A percentile compares a stretch with the other conserved stretches of the same genome.
phyloP scores from a whole-genome alignment of 2,113 vertebrate species.

The Scartelaos histophorus region DNA sequence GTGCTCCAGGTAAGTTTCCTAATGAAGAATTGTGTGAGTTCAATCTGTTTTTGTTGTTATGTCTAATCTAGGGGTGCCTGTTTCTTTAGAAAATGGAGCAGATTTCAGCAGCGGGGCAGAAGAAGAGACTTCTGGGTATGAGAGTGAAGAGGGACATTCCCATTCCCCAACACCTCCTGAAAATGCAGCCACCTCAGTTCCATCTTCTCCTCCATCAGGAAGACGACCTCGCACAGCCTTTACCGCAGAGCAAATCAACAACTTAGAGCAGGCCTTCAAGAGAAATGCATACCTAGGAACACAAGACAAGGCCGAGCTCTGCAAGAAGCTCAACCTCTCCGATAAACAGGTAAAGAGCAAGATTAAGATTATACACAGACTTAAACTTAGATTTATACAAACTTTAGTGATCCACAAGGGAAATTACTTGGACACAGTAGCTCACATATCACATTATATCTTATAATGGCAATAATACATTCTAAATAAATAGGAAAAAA shows the following conservation, averaged over 20 bases:
- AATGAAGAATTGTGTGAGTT: background rate
- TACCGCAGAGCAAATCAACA: slow-evolving; percentile 77
- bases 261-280: slow-evolving; percentile 77
- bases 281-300: slow-evolving; percentile 78
- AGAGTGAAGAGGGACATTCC: slow-evolving; percentile 72
- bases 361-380: too few relatives aligned
- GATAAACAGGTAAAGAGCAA: slow-evolving; percentile 77
- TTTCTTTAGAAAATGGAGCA: slow-evolving; percentile 45
- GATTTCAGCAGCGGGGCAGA: slow-evolving; percentile 71
- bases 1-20: slow-evolving; percentile 34
- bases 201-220: slow-evolving; percentile 49
- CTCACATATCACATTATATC: too few relatives aligned
- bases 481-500: too few relatives aligned
- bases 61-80: background rate
- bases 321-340: slow-evolving; percentile 74
- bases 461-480: too few relatives aligned
- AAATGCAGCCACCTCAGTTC: background rate
- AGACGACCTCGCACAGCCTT: slow-evolving; percentile 78
- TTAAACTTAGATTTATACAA: too few relatives aligned
- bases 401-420: too few relatives aligned
- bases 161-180: slow-evolving; percentile 49
- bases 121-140: slow-evolving; percentile 79
- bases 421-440: too few relatives aligned
- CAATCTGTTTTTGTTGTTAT: background rate
- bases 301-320: slow-evolving; percentile 78